Evolutionary conservation across 1,140 invertebrate genomes (phyloP), one percentile per base, ranked within the genome.

Genomic region (Micrasema minimum): DNA sequence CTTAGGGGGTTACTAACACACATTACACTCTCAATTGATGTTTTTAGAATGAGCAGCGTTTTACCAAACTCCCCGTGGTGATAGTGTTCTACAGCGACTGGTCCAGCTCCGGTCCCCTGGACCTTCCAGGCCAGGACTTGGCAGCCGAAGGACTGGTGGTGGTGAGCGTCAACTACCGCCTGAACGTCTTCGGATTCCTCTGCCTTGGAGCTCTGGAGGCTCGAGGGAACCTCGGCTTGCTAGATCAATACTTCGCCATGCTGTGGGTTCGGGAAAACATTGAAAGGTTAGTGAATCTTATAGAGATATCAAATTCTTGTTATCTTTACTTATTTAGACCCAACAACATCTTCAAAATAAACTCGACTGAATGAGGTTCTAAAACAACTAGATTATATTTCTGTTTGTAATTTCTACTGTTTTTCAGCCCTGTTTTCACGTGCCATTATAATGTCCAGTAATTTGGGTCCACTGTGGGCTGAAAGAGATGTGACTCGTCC

Each of bases 261-360:
- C 75, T 88, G 14, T 95, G 92, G 92, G 81, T 93, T 1, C 81
- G 87, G 55, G 84, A 89, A 62, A 92, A 94, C 79, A 90, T 93
- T 43, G 80, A 80, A 14, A 81, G 85, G 64, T 64, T 10, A 18
- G 31, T 20, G 14, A 14, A 16, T 46, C 16, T 14, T 46, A 16
- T n/a, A n/a, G 3, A n/a, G 3, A 2, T 4, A 31, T 31, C 7
- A 31, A 31, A 31, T 31, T 31, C 7, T 31, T 31, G n/a, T n/a
- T n/a, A n/a, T n/a, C n/a, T n/a, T n/a, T n/a, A n/a, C n/a, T n/a
- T n/a, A n/a, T n/a, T n/a, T n/a, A n/a, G n/a, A n/a, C n/a, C n/a
- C n/a, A n/a, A n/a, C n/a, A n/a, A n/a, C n/a, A n/a, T n/a, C n/a
- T 41, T 41, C n/a, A 41, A 41, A 41, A 41, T 41, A 41, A 41